Percentiles rank a stretch among this genome's conserved stretches.
Conservation (phyloP, 2,797 vertebrate species). For the Urocyon cinereoargenteus region DNA sequence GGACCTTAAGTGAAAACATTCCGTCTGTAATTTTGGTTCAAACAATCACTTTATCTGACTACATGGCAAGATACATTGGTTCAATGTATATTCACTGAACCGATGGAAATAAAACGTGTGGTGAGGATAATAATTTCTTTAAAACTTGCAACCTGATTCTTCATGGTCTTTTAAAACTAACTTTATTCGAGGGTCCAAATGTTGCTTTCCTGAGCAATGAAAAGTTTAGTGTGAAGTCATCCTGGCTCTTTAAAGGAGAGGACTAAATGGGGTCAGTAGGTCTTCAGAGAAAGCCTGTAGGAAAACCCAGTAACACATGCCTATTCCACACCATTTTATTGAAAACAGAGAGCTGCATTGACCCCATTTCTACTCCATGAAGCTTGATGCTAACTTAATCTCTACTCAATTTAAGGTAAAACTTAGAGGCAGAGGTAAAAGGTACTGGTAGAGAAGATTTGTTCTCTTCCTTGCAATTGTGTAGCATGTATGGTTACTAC, state of each 20-base stretch:
- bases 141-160: not conserved
- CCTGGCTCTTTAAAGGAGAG: not conserved
- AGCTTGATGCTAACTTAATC: not conserved
- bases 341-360: not conserved
- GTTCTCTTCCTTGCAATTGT: not conserved
- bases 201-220: not conserved
- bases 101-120: not conserved
- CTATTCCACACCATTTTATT: not conserved
- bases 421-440: not conserved
- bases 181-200: not conserved
- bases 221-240: conserved; percentile 13
- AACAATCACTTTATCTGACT: not conserved
- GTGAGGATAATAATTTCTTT: not conserved
- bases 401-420: not conserved
- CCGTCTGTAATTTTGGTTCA: not conserved
- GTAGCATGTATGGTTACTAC: not conserved
- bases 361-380: not conserved
- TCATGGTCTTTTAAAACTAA: not conserved
- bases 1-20: not conserved
- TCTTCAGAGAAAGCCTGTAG: not conserved
- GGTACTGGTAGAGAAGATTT: not conserved
- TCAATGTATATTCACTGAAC: not conserved
- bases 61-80: not conserved
- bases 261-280: not conserved
- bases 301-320: not conserved